A percentile compares a stretch with the other conserved stretches of the same genome.
Evolutionary conservation across 2,888 invertebrate species (phyloP).

Genomic region (Mellilla xanthometata): DNA sequence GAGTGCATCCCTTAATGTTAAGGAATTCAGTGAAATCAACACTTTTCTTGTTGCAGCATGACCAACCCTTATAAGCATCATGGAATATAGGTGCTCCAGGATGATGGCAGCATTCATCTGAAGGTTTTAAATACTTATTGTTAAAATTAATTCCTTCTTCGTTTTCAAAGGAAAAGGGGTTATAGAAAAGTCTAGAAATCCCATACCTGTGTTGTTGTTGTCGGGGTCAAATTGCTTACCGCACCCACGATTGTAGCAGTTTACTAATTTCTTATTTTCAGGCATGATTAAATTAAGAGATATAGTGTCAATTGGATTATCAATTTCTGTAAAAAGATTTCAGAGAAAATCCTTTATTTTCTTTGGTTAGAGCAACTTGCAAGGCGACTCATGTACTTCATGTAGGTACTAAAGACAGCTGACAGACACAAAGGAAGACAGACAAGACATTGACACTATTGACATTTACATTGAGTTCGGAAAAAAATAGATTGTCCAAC

Average conservation of each 20-base stretch:
- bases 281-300: slow-evolving; percentile 50
- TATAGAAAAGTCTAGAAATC: slow-evolving; percentile 51
- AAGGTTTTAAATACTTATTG: slow-evolving; percentile 13
- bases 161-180: slow-evolving; percentile 9
- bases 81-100: slow-evolving; percentile 97
- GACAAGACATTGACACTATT: too few relatives aligned
- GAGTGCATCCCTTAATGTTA: slow-evolving; percentile 95
- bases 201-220: slow-evolving; percentile 88
- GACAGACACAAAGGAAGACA: too few relatives aligned
- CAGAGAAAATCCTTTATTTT: too few relatives aligned
- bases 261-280: slow-evolving; percentile 62
- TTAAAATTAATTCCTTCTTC: neutral
- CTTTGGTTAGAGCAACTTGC: too few relatives aligned
- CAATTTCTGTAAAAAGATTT: too few relatives aligned
- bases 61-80: slow-evolving; percentile 99
- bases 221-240: slow-evolving; percentile 90
- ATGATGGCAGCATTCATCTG: slow-evolving; percentile 95
- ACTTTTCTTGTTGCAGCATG: slow-evolving; percentile 97
- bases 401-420: too few relatives aligned
- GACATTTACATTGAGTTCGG: too few relatives aligned
- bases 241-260: slow-evolving; percentile 97
- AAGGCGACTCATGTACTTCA: too few relatives aligned
- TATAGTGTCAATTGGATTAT: too few relatives aligned
- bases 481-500: too few relatives aligned
- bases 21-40: slow-evolving; percentile 99